phyloP scores from a whole-genome alignment of 2,113 vertebrate genomes.

The Sturnus vulgaris region DNA sequence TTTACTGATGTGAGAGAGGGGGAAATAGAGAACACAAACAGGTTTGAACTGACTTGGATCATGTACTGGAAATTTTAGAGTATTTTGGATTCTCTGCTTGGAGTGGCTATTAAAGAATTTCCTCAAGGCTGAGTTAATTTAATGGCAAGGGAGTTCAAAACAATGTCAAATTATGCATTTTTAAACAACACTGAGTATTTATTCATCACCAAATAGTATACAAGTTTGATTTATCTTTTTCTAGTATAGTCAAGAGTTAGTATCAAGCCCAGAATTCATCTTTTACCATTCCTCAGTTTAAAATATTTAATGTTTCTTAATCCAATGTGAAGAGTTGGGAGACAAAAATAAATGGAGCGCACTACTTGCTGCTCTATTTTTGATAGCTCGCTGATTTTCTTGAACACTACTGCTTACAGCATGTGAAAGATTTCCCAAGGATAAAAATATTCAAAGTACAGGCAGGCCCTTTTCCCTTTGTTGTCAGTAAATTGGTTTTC shows the following conservation, averaged over 20 bases:
- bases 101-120: constrained; percentile 4
- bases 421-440: constrained; percentile 61
- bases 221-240: not conserved
- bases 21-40: not conserved
- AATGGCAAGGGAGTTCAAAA: not conserved
- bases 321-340: not conserved
- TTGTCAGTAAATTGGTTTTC: constrained; percentile 48
- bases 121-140: constrained; percentile 1
- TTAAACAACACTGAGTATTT: constrained; percentile 26
- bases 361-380: not conserved
- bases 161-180: constrained; percentile 21
- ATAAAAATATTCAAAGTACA: constrained; percentile 25
- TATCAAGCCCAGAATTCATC: not conserved
- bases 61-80: not conserved
- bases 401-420: not conserved
- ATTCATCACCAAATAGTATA: constrained; percentile 3
- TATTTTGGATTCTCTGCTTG: not conserved
- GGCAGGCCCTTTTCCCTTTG: not conserved
- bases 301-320: constrained; percentile 48
- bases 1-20: not conserved
- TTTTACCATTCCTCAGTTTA: not conserved
- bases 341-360: constrained; percentile 28
- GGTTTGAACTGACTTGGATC: not conserved
- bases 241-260: not conserved
- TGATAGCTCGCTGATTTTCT: constrained; percentile 11